phyloP scores from a whole-genome alignment of 2,888 invertebrate genomes.

The Apocheima hispidaria region DNA sequence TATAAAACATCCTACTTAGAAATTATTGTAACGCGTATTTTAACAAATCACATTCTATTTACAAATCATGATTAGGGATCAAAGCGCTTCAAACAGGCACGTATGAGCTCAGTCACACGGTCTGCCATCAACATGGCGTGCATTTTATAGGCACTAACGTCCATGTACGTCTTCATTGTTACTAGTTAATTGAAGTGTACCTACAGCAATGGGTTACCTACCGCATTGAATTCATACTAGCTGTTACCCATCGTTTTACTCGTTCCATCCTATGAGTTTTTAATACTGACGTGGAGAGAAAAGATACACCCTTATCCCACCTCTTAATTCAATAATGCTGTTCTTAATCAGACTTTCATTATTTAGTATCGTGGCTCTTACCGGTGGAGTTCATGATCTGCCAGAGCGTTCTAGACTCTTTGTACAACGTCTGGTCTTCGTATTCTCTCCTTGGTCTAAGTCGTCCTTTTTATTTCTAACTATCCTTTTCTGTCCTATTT shows the following conservation, averaged over 20 bases:
- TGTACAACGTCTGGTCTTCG: too few relatives aligned
- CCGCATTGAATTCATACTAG: slow-evolving; percentile 15
- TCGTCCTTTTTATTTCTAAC: too few relatives aligned
- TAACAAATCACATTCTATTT: background rate
- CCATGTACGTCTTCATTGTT: slow-evolving; percentile 22
- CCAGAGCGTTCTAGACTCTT: too few relatives aligned
- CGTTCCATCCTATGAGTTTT: background rate
- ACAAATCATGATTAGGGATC: slow-evolving; percentile 1
- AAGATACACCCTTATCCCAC: background rate
- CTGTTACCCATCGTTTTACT: background rate
- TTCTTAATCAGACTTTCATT: too few relatives aligned
- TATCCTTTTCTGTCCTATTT: too few relatives aligned
- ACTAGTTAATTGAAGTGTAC: slow-evolving; percentile 8
- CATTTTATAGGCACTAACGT: slow-evolving; percentile 21
- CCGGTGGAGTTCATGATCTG: too few relatives aligned
- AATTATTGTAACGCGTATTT: background rate
- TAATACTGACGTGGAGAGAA: background rate
- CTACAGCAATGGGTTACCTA: slow-evolving; percentile 21
- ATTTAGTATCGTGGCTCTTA: too few relatives aligned
- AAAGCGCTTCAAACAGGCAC: background rate
- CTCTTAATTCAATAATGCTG: too few relatives aligned
- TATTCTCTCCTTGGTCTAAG: too few relatives aligned
- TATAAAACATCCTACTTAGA: too few relatives aligned
- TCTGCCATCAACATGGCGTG: slow-evolving; percentile 5
- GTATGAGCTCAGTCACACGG: slow-evolving; percentile 1